Percentiles rank a stretch among this genome's conserved stretches.
Conservation (phyloP, 2,797 vertebrate species). For the Sphaeramia orbicularis region DNA sequence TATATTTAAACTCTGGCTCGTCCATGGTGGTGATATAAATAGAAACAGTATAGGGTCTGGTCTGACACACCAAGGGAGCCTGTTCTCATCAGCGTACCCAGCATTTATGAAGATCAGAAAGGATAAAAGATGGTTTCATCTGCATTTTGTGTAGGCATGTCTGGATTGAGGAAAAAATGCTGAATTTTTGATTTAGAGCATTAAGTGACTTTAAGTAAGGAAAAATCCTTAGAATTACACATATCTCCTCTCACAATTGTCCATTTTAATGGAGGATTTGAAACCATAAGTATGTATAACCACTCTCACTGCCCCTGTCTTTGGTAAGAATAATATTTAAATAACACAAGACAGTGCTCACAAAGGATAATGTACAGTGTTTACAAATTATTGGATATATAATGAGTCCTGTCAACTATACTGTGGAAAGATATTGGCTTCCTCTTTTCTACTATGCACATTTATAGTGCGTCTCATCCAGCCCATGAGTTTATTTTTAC, state of each 20-base stretch:
- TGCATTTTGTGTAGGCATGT: conserved; percentile 5
- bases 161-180: conserved; percentile 12
- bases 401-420: conserved; percentile 3
- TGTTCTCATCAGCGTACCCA: conserved; percentile 44
- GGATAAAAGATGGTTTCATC: conserved; percentile 20
- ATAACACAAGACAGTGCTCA: background rate
- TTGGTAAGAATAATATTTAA: too few species aligned
- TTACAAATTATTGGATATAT: background rate
- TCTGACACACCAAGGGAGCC: conserved; percentile 63
- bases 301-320: too few species aligned
- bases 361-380: background rate
- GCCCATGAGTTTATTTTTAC: conserved; percentile 44
- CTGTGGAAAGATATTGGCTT: conserved; percentile 6
- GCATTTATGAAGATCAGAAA: conserved; percentile 23
- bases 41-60: conserved; percentile 75
- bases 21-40: conserved; percentile 81
- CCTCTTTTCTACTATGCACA: conserved; percentile 14
- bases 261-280: too few species aligned
- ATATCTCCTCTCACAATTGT: too few species aligned
- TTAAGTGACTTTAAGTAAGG: background rate
- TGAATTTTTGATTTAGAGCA: background rate
- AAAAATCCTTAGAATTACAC: too few species aligned
- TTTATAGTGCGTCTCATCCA: conserved; percentile 19
- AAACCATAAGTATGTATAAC: background rate
- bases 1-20: conserved; percentile 86